Evolutionary conservation across 2,797 vertebrate genomes (phyloP), one percentile per base, ranked within the genome.

Genomic region (Xenops minutus): DNA sequence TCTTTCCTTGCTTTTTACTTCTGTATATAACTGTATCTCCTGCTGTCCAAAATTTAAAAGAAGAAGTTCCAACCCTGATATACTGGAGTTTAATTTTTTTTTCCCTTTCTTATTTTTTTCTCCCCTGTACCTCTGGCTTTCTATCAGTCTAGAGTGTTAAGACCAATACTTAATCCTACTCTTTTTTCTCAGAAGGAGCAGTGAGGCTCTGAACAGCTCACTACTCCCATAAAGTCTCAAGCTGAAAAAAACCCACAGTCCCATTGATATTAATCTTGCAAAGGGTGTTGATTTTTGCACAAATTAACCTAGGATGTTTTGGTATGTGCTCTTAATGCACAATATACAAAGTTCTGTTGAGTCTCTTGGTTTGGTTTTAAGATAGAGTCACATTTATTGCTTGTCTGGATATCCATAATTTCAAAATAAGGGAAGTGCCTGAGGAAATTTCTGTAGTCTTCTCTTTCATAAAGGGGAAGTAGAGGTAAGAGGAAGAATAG

Each of bases 41-140:
- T 49, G 14, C 32, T 68, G 30, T 14, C 13, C 14, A 63, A 89
- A 83, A 67, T 44, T 39, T 55, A 63, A 39, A 32, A 62, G 34
- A 6, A 56, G 76, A 76, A 56, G 41, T 34, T 83, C n/a, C 52
- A 44, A 21, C 27, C 1, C 5, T 58, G 12, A 21, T 21, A 49
- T 11, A 43, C 3, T 46, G 19, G 9, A 80, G 2, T 36, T 63
- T 48, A 46, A 22, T 59, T 55, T 56, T 44, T 22, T 3, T 52
- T 29, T 5, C 18, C 4, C 7, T 32, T 17, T 9, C 0, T 4
- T 2, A 10, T 18, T 12, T 9, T 19, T 39, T 39, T 37, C n/a
- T 2, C 13, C 11, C 30, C 15, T 34, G 3, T 17, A 32, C 5
- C 7, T 56, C 5, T 52, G 23, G 3, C 7, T 80, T 58, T 80